A percentile compares a stretch with the other conserved stretches of the same genome.
These are phyloP conservation scores for Aphidius ervi DNA, from an alignment of 1,140 invertebrate species.

Conservation along the genomic window DNA sequence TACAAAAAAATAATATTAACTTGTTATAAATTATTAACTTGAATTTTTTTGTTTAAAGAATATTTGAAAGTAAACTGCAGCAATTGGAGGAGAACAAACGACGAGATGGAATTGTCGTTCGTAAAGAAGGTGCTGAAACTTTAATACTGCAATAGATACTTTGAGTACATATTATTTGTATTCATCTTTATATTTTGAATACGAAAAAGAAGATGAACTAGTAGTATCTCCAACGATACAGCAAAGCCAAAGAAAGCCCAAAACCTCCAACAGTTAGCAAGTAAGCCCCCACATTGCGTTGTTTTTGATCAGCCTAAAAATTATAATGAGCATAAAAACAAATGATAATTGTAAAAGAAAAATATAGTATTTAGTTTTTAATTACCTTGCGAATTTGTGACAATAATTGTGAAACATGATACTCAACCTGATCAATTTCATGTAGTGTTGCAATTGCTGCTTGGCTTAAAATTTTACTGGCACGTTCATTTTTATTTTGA, in stretches of 20 bases:
- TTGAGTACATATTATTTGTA: not conserved
- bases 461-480: conserved; percentile 26
- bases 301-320: conserved; percentile 11
- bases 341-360: not conserved
- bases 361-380: not conserved
- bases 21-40: conserved; percentile 7
- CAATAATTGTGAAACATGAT: not conserved
- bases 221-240: conserved; percentile 4
- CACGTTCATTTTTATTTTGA: conserved; percentile 25
- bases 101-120: conserved; percentile 46
- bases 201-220: not conserved
- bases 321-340: not conserved
- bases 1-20: conserved; percentile 11
- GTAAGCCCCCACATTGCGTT: not conserved
- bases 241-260: conserved; percentile 25
- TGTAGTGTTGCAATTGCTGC: conserved; percentile 19
- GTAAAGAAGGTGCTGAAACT: conserved; percentile 51
- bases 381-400: not conserved
- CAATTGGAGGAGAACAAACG: conserved; percentile 46
- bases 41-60: conserved; percentile 35
- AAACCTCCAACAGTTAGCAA: conserved; percentile 20
- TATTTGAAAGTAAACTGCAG: conserved; percentile 49
- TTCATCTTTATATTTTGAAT: not conserved
- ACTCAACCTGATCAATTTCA: conserved; percentile 24
- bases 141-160: conserved; percentile 45